Percentiles rank a stretch among this genome's conserved stretches.
Evolutionary conservation across 2,113 vertebrate species (phyloP).

Genomic region (Nicator chloris): DNA sequence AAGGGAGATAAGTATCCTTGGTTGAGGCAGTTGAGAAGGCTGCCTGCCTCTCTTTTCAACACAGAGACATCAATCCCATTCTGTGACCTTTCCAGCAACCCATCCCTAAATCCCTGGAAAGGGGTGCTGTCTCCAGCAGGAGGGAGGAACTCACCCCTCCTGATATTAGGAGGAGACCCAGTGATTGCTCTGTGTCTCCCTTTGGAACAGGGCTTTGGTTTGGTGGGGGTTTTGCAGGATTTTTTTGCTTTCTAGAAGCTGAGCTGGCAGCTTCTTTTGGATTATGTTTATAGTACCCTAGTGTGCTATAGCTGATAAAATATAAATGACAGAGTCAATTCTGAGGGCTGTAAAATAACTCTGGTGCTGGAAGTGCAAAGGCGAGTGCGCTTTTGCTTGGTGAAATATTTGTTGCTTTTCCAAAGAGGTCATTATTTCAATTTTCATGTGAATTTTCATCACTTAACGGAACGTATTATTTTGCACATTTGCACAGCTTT

Average conservation of each 20-base stretch:
- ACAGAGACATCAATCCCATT: not conserved
- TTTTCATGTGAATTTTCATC: conserved; percentile 54
- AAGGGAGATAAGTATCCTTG: not conserved
- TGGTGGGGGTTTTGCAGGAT: not conserved
- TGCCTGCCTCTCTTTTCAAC: not conserved
- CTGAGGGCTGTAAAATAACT: conserved; percentile 42
- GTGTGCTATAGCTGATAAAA: conserved; percentile 54
- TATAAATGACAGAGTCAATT: conserved; percentile 38
- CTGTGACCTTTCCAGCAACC: not conserved
- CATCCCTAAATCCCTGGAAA: not conserved
- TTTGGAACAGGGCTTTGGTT: not conserved
- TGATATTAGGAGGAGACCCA: not conserved
- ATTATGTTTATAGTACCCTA: conserved; percentile 54
- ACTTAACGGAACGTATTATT: conserved; percentile 5
- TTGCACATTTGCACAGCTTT: conserved; percentile 24
- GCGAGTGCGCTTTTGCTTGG: not conserved
- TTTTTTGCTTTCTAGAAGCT: conserved; percentile 21
- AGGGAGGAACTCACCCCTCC: not conserved
- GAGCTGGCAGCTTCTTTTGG: conserved; percentile 52
- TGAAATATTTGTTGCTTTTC: conserved; percentile 48
- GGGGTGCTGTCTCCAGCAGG: not conserved
- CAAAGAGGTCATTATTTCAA: conserved; percentile 45
- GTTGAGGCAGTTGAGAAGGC: not conserved
- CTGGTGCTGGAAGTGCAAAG: conserved; percentile 29
- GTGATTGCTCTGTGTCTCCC: not conserved